These are phyloP conservation scores for Pomatostomus ruficeps DNA, from an alignment of 2,113 vertebrate genomes.

Conservation along the genomic window DNA sequence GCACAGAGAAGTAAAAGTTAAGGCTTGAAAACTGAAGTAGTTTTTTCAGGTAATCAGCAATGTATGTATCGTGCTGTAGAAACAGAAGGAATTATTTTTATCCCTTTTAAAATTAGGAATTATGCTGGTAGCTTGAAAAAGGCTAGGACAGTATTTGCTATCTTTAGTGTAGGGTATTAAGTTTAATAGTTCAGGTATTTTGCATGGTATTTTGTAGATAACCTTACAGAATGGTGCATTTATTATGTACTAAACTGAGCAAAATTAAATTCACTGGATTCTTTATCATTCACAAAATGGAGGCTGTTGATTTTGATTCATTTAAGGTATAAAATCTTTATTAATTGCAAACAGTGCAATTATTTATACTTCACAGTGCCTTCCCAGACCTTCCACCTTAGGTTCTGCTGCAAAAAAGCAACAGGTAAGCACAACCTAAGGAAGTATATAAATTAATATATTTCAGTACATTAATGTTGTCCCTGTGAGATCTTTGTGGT, in stretches of 20 bases:
- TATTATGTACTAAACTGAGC: slow-evolving; percentile 70
- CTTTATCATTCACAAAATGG: slow-evolving; percentile 81
- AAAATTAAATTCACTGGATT: slow-evolving; percentile 75
- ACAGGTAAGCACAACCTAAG: slow-evolving; percentile 99
- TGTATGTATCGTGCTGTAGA: slow-evolving; percentile 74
- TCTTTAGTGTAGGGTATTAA: slow-evolving; percentile 71
- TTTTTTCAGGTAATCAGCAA: slow-evolving; percentile 70
- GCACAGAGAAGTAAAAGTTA: slow-evolving; percentile 55
- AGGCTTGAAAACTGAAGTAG: slow-evolving; percentile 69
- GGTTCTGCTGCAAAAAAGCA: slow-evolving; percentile 98
- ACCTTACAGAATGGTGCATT: slow-evolving; percentile 73
- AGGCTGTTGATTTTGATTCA: slow-evolving; percentile 89
- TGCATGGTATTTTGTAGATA: slow-evolving; percentile 79
- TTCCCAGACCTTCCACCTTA: slow-evolving; percentile 99
- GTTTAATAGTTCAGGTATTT: slow-evolving; percentile 70
- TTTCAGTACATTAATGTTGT: slow-evolving; percentile 83
- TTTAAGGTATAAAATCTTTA: slow-evolving; percentile 90
- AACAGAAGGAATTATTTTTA: slow-evolving; percentile 65
- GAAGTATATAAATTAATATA: slow-evolving; percentile 81
- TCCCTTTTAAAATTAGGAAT: slow-evolving; percentile 58
- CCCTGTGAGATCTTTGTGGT: slow-evolving; percentile 84
- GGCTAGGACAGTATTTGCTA: slow-evolving; percentile 62
- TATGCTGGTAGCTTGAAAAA: slow-evolving; percentile 62
- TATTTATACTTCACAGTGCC: slow-evolving; percentile 99
- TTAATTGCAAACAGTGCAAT: slow-evolving; percentile 96